Base-by-base conservation (phyloP, 2,888 invertebrate species). In the Gastrophysa polygoni region DNA sequence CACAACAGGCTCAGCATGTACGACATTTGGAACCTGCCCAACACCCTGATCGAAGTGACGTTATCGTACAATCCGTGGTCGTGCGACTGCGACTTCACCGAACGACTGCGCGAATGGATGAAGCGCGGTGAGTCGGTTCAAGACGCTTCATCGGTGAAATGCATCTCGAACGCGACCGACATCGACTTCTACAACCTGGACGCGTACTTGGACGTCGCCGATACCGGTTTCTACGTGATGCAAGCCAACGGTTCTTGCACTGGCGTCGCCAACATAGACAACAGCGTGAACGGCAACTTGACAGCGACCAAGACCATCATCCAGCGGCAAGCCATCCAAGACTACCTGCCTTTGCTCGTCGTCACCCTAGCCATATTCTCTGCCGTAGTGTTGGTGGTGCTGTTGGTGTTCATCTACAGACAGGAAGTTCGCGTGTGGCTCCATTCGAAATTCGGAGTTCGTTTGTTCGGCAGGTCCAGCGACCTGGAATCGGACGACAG, bases 391-490 rank as follows among this genome's bases (percentile, higher is more conserved):
- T 82, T 91, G 59, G 77, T 89, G 59, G 88, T 88, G 67, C 83
- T 91, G 76, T 81, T 91, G 56, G 83, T 89, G 50, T 92, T 92
- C 77, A 86, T 91, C 74, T 93, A 90, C 81, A 85, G 93, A 66
- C 90, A 92, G 82, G 91, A 91, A 81, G 86, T 93, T 82, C 86
- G 91, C 75, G 90, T 93, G 66, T 92, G 92, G 91, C 88, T 91
- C 72, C 91, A 92, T 82, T 89, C 92, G 54, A 88, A 89, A 73
- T 93, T 91, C 80, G 93, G 93, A 34, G 87, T 93, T 57, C 85
- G 93, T 69, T 82, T 93, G 65, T 92, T 91, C 78, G 89, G 90
- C 75, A 84, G 89, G 71, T 85, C 87, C 51, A 86, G 85, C 72
- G 90, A 90, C 74, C 82, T 86, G 73, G 89, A 90, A 71, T 83